Evolutionary conservation across 2,888 invertebrate species (phyloP), one percentile per base, ranked within the genome.

Genomic region (Hirtodrosophila trivittata): DNA sequence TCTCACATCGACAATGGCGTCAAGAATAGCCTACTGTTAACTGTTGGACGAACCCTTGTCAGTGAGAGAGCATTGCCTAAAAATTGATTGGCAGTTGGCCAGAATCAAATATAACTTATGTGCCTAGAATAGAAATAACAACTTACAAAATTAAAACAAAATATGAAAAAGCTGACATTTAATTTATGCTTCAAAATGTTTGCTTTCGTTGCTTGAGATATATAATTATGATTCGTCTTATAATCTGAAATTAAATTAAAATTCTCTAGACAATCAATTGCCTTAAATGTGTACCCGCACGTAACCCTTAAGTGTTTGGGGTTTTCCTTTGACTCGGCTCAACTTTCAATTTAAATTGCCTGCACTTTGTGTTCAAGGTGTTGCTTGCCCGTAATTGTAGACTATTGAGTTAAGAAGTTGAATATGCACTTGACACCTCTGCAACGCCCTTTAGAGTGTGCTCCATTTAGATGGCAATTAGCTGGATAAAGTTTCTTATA

Each of bases 41-140:
- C 50, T 50, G 33, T 49, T 41, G 62, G 42, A 56, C 56, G 30
- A 26, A 58, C 66, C 65, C 66, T 69, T 50, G 59, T 77, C 62
- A 68, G 38, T 47, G 26, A n/a, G 26, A 25, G 30, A 62, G 42
- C 42, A 64, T 46, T 56, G 51, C 46, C 52, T 42, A 55, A 54
- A 47, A 63, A 66, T 70, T 82, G 78, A 78, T 75, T 78, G 82
- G 67, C 78, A 73, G 62, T 60, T 45, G 62, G 33, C 38, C 25
- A 42, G 16, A 13, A 30, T 33, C 46, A 56, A 45, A 57, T 46
- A 41, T 49, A 42, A 14, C 35, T 46, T 50, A 30, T 68, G 60
- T 77, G 68, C 26, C 14, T 30, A 12, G 58, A 57, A 77, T 64
- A 68, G 18, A 32, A 42, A 50, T 10, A 30, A 13, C 30, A 9